Evolutionary conservation across 2,797 vertebrate species (phyloP), one percentile per base, ranked within the genome.

Genomic region (Cirrhinus mrigala): DNA sequence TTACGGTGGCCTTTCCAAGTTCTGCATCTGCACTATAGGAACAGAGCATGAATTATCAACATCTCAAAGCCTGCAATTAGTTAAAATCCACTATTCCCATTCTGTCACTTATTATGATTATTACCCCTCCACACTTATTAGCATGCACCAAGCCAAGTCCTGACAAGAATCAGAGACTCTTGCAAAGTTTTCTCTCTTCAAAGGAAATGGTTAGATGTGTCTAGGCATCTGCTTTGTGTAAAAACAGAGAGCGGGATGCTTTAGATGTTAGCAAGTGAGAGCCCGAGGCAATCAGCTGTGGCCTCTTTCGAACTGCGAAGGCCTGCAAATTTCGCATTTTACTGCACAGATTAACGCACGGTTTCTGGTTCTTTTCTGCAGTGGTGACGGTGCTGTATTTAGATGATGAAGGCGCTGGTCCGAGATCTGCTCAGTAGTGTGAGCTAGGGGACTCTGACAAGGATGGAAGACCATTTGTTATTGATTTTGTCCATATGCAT

Each of bases 51-150:
- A 46, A 90, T 69, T 85, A 79, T 89, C 56, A 85, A 60, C 60
- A 88, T 84, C 79, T 66, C 68, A 76, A 90, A 50, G 86, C 52
- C 80, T 78, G 79, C 89, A 92, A 93, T 93, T 92, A 90, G 76
- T 87, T 89, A 70, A 89, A 83, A 69, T 81, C 81, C 81, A 83
- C 48, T 60, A 85, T 85, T 81, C 79, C 87, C 60, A 85, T 89
- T 90, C 82, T 69, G 87, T 89, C 84, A 90, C 88, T 91, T 90
- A 84, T 91, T 91, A 88, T 92, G 86, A 89, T 92, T 88, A 90
- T 92, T 87, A 92, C 90, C 76, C 14, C 37, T 82, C 81, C 20
- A 82, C 85, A 90, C 79, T 90, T 90, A 92, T 90, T 90, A 88
- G 78, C 81, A 81, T 58, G 88, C 86, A 80, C 81, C 44, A 79